Base-by-base conservation (phyloP, 2,113 vertebrate genomes). In the Orientallactaga bullata region DNA sequence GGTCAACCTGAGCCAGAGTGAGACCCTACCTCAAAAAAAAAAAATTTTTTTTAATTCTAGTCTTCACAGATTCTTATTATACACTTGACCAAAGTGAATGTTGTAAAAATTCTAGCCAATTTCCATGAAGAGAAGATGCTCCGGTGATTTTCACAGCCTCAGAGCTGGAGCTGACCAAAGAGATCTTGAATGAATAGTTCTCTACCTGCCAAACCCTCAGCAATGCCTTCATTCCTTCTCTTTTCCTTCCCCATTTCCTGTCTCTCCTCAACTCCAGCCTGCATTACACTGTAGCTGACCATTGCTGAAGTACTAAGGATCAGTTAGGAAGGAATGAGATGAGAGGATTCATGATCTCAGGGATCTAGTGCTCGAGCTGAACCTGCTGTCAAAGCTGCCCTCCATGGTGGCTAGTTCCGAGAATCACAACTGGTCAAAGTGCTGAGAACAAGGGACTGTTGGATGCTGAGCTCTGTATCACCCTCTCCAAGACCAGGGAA, bases 251-350 rank as follows among this genome's bases (percentile, higher is more conserved):
- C 61, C 60, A 66, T 68, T 89, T 72, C 39, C 63, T 81, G 4
- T 20, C 51, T 51, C 51, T 16, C 20, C n/a, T 24, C 65, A 42
- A 74, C 47, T 84, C 72, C 77, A 65, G 66, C n/a, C 35, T 79
- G 68, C 61, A 83, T 92, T 47, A 71, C 30, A 15, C 20, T 61
- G 26, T 7, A 94, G 35, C 17, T 85, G n/a, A 66, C 85, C 73
- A 88, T 47, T 72, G 35, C 37, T 76, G n/a, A 81, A 81, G 60
- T 71, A 26, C 74, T 51, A 60, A 93, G 26, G 18, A 86, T 17
- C 83, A 79, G 79, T 87, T 93, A 86, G 60, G 51, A 91, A 68
- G 20, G n/a, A 20, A 74, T 90, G 37, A 93, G 37, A 81, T 42
- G 88, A 90, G 66, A 60, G 55, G 32, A 66, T n/a, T 32, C 13